Conservation (phyloP, 2,888 invertebrate species). For the Drosophila nr. fundita region DNA sequence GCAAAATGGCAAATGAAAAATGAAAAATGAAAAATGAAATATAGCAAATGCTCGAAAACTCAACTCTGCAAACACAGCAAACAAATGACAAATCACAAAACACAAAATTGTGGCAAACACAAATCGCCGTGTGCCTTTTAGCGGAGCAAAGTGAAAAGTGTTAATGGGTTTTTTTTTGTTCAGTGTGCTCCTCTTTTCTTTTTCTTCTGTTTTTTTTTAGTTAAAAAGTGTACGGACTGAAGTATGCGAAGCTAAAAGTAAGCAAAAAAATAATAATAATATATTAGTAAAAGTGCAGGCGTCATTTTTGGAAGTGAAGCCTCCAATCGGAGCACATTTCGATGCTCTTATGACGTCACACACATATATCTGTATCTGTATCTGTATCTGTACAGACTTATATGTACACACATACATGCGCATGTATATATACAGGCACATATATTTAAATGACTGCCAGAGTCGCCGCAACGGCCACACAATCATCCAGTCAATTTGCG, state of each 20-base stretch:
- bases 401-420: conserved; percentile 16
- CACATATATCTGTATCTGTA: background rate
- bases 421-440: background rate
- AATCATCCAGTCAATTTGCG: conserved; percentile 79
- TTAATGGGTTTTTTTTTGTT: background rate
- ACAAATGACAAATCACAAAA: conserved; percentile 30
- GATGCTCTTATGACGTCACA: conserved; percentile 60
- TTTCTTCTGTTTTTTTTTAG: background rate
- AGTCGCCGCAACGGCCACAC: conserved; percentile 60
- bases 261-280: conserved; percentile 1
- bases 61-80: conserved; percentile 22
- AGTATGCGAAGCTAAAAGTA: conserved; percentile 10
- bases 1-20: conserved; percentile 1
- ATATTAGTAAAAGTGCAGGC: conserved; percentile 40
- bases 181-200: background rate
- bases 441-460: conserved; percentile 45
- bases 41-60: conserved; percentile 12
- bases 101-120: conserved; percentile 11
- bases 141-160: conserved; percentile 10
- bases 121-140: conserved; percentile 66
- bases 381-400: background rate
- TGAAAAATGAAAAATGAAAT: conserved; percentile 5
- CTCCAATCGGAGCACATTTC: conserved; percentile 10
- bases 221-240: background rate
- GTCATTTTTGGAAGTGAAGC: conserved; percentile 12